These are phyloP conservation scores for Odocoileus virginianus DNA, from an alignment of 2,113 vertebrate species.

Conservation along the genomic window DNA sequence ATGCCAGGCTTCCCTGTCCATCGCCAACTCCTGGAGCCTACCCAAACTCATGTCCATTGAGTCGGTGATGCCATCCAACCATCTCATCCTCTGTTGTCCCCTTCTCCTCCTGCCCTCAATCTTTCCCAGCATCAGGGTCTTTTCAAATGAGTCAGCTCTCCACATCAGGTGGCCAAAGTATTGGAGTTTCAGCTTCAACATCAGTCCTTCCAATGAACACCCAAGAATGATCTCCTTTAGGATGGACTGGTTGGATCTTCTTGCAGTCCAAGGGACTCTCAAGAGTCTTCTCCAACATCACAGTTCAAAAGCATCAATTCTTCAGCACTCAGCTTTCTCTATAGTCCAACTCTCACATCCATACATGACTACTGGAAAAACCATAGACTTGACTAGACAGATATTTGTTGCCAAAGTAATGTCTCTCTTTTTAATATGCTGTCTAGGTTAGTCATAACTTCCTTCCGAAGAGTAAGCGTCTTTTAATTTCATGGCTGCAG, in stretches of 20 bases:
- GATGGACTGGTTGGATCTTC: background rate
- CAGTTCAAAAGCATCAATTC: background rate
- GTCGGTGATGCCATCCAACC: background rate
- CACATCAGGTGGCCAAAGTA: background rate
- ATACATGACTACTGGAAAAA: background rate
- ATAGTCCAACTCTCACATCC: background rate
- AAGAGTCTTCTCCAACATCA: background rate
- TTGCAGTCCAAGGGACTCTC: background rate
- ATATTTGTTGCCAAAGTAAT: background rate
- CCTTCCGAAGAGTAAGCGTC: background rate
- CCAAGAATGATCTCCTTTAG: background rate
- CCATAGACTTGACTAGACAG: background rate
- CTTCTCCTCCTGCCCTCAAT: background rate
- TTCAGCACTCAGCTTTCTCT: accelerated
- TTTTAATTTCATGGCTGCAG: background rate
- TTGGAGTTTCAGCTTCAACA: background rate
- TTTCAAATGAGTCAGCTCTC: background rate
- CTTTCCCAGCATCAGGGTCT: background rate
- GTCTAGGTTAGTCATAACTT: background rate
- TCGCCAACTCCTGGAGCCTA: background rate
- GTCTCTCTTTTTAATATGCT: background rate
- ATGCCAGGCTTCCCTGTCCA: background rate
- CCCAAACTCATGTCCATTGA: background rate
- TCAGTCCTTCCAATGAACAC: background rate
- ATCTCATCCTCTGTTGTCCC: background rate